A percentile compares a stretch with the other conserved stretches of the same genome.
phyloP scores from a whole-genome alignment of 53 echinoderm and acorn worm species.

The Echinarachnius parma region DNA sequence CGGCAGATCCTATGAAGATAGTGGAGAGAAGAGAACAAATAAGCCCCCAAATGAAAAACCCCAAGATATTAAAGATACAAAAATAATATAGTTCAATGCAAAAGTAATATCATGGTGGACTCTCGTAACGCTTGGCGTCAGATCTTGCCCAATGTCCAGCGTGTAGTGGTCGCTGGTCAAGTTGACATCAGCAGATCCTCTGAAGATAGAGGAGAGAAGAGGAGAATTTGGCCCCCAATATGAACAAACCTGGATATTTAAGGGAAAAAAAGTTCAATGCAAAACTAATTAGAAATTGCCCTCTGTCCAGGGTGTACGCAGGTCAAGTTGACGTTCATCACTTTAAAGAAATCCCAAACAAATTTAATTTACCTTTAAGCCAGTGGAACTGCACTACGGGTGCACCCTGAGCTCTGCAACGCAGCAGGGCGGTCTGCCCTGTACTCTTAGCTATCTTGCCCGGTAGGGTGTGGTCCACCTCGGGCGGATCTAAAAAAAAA shows the following conservation, averaged over 20 bases:
- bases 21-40: background rate
- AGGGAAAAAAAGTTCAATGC: too few species aligned
- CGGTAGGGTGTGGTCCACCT: conserved; percentile 70
- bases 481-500: conserved; percentile 57
- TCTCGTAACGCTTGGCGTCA: conserved; percentile 82
- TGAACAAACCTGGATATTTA: too few species aligned
- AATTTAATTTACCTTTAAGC: too few species aligned
- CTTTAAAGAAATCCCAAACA: conserved; percentile 12
- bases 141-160: conserved; percentile 60
- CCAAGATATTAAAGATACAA: too few species aligned
- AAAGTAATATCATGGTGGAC: too few species aligned
- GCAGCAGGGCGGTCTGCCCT: conserved; percentile 78
- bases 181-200: conserved; percentile 55
- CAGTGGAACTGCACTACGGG: conserved; percentile 80
- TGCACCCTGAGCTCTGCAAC: conserved; percentile 85
- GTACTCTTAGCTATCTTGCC: conserved; percentile 81
- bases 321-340: too few species aligned
- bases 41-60: background rate
- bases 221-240: background rate
- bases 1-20: conserved; percentile 28
- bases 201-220: background rate
- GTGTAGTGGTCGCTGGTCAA: conserved; percentile 77
- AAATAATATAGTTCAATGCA: too few species aligned
- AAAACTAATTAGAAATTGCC: too few species aligned
- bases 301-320: too few species aligned